Base-by-base conservation (phyloP, 2,888 invertebrate species). In the Labia minor region DNA sequence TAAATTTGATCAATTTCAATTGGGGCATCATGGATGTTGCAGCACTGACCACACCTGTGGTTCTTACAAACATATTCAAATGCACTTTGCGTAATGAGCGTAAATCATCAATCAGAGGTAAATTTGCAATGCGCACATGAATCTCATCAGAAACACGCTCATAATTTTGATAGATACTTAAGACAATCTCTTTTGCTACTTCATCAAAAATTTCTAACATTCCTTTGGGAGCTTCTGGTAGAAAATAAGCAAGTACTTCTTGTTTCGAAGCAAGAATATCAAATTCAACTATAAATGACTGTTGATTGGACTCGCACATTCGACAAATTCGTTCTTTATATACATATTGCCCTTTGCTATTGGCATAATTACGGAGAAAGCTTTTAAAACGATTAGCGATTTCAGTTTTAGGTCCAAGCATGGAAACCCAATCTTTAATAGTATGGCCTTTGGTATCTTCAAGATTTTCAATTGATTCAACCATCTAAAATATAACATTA, bases 381-480 rank as follows among this genome's bases (percentile, higher is more conserved):
- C 92, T 94, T 77, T 94, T 95, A 73, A 83, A 83, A 74, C 93
- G 86, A 78, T 98, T 96, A 67, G 92, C 89, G 72, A 99, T 96
- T 81, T 99, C 99, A 11, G 93, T 95, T 66, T 91, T 85, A 0
- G 98, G 96, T 0, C 94, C 97, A 72, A 95, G 80, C 91, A 96
- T 93, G 66, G 89, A 86, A 0, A 99, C 96, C 95, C 98, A 99
- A 74, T 99, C 97, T 73, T 92, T 90, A 1, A 93, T 90, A 0
- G 91, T 84, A 75, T 96, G 89, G 0, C 98, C 99, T 76, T 96
- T 95, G 3, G 95, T 96, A 74, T 99, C 98, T 77, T 98, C 98
- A 33, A 99, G 80, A 79, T 97, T 98, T 77, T 99, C 98, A 70
- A 99, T 96, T 67, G 95, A 93, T 79, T 98, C 97, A 62, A 95